These are phyloP conservation scores for Coreius guichenoti DNA, from an alignment of 2,797 vertebrate genomes.

Conservation along the genomic window DNA sequence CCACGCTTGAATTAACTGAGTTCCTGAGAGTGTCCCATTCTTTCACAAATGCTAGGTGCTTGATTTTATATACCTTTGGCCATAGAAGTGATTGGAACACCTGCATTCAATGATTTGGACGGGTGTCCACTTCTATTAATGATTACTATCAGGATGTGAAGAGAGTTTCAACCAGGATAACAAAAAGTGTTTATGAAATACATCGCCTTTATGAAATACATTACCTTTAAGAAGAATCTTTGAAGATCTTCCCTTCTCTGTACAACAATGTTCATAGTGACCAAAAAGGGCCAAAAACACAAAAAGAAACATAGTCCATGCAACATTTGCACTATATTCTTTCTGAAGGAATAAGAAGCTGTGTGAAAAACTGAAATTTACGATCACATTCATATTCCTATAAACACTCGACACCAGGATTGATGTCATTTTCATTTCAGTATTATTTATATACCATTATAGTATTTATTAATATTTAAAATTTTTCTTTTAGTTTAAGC, in stretches of 20 bases:
- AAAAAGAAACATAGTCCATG: neutral
- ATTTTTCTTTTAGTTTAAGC: neutral
- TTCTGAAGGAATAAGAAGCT: neutral
- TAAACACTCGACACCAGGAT: neutral
- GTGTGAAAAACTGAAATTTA: neutral
- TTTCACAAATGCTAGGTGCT: no score
- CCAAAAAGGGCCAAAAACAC: neutral
- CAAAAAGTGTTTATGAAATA: neutral
- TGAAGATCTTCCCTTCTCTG: neutral
- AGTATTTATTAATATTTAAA: neutral
- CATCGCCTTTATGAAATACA: no score
- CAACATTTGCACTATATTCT: neutral
- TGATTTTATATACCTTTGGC: no score
- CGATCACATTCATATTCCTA: neutral
- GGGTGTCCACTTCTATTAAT: neutral
- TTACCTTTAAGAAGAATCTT: neutral
- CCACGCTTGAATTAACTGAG: no score
- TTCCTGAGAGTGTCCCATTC: no score
- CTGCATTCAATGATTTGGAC: no score
- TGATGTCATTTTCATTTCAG: neutral
- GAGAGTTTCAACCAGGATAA: neutral
- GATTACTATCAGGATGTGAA: neutral
- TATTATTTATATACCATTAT: neutral
- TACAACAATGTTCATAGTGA: neutral
- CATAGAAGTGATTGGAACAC: no score